Conservation (phyloP, 2,113 vertebrate genomes). For the Mirounga angustirostris region DNA sequence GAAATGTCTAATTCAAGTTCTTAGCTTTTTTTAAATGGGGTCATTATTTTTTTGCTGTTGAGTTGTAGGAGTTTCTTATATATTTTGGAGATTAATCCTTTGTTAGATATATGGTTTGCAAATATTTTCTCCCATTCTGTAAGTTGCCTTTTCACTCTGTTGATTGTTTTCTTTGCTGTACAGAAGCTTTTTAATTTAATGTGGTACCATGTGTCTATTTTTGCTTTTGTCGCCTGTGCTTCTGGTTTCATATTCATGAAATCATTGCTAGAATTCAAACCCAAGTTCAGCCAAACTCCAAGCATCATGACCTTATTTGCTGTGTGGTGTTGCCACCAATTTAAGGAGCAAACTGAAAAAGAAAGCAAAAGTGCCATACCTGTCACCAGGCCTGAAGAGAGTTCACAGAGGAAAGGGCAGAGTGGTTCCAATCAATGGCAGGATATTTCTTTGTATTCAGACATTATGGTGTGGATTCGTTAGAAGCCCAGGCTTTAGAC, state of each 20-base stretch:
- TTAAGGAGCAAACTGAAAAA: neutral
- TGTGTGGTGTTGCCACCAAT: neutral
- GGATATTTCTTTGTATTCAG: neutral
- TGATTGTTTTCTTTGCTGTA: neutral
- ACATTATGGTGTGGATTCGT: neutral
- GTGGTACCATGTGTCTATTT: neutral
- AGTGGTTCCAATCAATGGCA: neutral
- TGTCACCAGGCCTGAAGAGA: neutral
- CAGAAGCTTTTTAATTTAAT: neutral
- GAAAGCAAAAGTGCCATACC: neutral
- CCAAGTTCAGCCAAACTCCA: neutral
- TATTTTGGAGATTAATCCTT: neutral
- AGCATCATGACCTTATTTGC: neutral
- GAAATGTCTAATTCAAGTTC: neutral
- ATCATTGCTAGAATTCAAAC: neutral
- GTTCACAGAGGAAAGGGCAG: neutral
- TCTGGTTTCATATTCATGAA: neutral
- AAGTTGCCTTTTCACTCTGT: neutral
- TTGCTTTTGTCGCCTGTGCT: neutral
- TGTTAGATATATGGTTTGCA: neutral
- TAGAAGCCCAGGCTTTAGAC: neutral
- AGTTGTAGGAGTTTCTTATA: neutral
- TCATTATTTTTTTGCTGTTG: neutral
- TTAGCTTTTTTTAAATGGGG: neutral
- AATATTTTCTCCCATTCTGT: neutral